These are phyloP conservation scores for Schizopygopsis pylzovi DNA, from an alignment of 2,797 vertebrate genomes.

Conservation along the genomic window DNA sequence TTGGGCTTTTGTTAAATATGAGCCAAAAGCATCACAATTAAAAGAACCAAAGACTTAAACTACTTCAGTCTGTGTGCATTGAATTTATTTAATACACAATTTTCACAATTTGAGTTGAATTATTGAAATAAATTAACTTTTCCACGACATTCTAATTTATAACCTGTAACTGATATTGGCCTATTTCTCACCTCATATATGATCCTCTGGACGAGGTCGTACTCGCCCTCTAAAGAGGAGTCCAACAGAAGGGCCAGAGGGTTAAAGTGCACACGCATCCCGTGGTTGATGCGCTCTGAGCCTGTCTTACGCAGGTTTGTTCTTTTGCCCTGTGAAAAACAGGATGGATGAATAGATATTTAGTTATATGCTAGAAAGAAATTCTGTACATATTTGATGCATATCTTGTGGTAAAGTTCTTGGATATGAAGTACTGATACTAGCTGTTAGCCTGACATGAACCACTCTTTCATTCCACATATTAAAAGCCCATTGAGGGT, in stretches of 20 bases:
- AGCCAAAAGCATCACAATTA: no score
- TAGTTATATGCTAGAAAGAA: background rate
- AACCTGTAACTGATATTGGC: background rate
- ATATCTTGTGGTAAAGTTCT: background rate
- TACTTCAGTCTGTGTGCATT: no score
- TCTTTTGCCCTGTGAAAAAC: constrained; percentile 84
- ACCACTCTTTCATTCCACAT: background rate
- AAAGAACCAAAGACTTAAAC: no score
- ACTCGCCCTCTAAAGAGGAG: constrained; percentile 95
- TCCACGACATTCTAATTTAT: no score
- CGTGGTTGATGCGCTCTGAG: constrained; percentile 81
- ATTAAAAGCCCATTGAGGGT: constrained; percentile 33
- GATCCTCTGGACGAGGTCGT: constrained; percentile 95
- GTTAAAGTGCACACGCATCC: constrained; percentile 91
- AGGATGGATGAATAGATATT: background rate
- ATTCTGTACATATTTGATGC: background rate
- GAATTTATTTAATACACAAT: no score
- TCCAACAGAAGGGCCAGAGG: constrained; percentile 92
- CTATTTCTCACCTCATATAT: constrained; percentile 88
- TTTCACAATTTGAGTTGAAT: no score
- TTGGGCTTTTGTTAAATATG: no score
- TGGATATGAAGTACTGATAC: background rate
- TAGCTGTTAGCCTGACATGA: constrained; percentile 10
- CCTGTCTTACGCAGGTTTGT: constrained; percentile 87
- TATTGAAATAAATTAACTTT: no score